Conservation (phyloP, 2,113 vertebrate species). For the Cyrtonyx montezumae region DNA sequence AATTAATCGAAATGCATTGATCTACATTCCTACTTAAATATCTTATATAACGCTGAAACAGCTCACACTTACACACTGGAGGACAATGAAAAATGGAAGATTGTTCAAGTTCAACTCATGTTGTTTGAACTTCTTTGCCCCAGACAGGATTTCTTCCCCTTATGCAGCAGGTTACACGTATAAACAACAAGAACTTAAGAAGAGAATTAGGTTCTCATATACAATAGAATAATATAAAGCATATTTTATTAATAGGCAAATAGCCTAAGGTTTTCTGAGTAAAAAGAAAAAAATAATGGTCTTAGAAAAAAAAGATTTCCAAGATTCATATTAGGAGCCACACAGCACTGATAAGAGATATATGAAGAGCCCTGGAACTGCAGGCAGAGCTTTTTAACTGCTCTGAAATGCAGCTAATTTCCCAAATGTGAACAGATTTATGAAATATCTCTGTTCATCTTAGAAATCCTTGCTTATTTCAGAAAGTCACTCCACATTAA, state of each 20-base stretch:
- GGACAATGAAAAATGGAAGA: background rate
- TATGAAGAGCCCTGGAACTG: background rate
- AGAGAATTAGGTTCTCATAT: background rate
- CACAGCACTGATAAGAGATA: background rate
- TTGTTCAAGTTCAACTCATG: background rate
- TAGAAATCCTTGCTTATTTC: background rate
- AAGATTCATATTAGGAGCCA: background rate
- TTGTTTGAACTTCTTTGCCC: background rate
- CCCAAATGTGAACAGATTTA: background rate
- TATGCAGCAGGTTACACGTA: background rate
- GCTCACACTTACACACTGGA: background rate
- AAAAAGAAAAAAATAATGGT: background rate
- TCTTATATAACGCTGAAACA: background rate
- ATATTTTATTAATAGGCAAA: background rate
- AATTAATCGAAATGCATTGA: background rate
- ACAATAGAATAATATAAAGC: background rate
- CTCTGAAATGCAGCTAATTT: background rate
- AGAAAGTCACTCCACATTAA: background rate
- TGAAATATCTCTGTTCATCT: background rate
- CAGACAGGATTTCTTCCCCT: background rate
- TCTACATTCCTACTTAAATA: background rate
- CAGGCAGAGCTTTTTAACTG: background rate
- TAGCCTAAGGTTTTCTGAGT: background rate
- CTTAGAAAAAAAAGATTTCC: background rate
- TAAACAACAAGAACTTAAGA: background rate